Evolutionary conservation across 1,140 invertebrate genomes (phyloP).

Genomic region (Ostrea edulis): DNA sequence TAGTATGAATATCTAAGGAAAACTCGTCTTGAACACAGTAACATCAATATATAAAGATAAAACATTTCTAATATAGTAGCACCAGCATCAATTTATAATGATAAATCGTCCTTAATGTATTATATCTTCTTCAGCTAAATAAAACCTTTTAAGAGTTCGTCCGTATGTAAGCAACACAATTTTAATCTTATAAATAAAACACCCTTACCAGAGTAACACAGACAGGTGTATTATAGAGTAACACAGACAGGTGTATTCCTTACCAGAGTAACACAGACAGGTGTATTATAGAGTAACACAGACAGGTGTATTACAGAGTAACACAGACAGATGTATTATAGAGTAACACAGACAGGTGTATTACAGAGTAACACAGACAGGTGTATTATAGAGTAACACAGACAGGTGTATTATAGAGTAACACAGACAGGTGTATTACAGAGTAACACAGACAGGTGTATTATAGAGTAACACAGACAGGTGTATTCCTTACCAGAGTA

Average conservation of each 20-base stretch:
- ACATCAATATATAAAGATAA: too few relatives aligned
- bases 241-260: too few relatives aligned
- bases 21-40: too few relatives aligned
- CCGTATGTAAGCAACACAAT: too few relatives aligned
- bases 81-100: too few relatives aligned
- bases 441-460: conserved; percentile 45
- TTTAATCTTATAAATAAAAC: too few relatives aligned
- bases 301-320: conserved; percentile 43
- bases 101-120: too few relatives aligned
- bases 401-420: conserved; percentile 38
- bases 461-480: conserved; percentile 27
- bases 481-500: conserved; percentile 42
- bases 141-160: too few relatives aligned
- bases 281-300: conserved; percentile 39
- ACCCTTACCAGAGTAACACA: conserved; percentile 36
- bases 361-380: conserved; percentile 39
- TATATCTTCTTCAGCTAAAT: too few relatives aligned
- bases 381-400: conserved; percentile 39
- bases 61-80: too few relatives aligned
- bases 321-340: conserved; percentile 44
- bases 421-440: conserved; percentile 48
- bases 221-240: conserved; percentile 47
- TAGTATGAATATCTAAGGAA: too few relatives aligned
- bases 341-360: conserved; percentile 45
- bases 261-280: conserved; percentile 45